Conservation (phyloP, 2,113 vertebrate genomes). For the Carettochelys insculpta region DNA sequence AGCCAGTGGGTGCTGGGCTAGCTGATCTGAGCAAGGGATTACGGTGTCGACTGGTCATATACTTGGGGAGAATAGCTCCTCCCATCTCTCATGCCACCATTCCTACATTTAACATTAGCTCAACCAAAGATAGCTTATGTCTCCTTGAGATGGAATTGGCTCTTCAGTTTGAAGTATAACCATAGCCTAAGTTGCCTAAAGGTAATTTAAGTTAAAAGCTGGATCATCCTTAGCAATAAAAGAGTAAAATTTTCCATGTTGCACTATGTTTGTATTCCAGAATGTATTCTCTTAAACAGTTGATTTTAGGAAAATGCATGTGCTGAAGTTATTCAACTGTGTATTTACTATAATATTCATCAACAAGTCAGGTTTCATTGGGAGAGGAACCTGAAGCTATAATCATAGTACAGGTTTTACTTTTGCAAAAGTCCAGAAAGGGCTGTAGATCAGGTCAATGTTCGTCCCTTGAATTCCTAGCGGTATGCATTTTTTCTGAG, state of each 20-base stretch:
- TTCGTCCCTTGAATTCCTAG: background rate
- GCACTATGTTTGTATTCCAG: background rate
- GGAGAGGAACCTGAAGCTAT: background rate
- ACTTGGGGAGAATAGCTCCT: no score
- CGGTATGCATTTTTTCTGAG: background rate
- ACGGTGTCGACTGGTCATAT: no score
- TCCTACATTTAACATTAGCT: no score
- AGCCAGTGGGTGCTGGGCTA: no score
- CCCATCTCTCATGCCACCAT: no score
- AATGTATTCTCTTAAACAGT: background rate
- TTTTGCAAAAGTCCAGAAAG: background rate
- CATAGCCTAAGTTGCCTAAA: no score
- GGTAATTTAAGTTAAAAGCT: background rate
- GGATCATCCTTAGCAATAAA: background rate
- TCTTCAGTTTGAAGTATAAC: no score
- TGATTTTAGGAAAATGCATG: background rate
- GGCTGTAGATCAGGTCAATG: background rate
- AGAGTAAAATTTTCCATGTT: background rate
- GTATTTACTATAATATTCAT: background rate
- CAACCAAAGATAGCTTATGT: no score
- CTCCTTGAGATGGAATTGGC: no score
- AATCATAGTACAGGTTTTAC: rapidly evolving
- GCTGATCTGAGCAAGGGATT: no score
- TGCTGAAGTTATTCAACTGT: background rate
- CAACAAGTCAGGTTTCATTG: background rate